A percentile compares a stretch with the other conserved stretches of the same genome.
These are phyloP conservation scores for Carposina sasakii DNA, from an alignment of 1,140 invertebrate genomes.

Conservation along the genomic window DNA sequence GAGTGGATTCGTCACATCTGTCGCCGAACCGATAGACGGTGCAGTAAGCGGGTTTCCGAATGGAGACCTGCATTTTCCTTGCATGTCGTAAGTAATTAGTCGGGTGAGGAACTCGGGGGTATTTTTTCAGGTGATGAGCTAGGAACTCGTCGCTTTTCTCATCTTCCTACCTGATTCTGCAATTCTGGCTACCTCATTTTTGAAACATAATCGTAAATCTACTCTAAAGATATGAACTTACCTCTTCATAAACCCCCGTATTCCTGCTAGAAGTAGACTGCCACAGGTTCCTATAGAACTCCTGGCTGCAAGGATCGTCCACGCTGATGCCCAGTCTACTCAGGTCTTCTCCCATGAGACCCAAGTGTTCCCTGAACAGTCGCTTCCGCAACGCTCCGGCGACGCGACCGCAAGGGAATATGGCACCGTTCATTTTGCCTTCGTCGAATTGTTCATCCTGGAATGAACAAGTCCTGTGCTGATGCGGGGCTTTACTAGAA, in stretches of 20 bases:
- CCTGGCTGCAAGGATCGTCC: constrained; percentile 81
- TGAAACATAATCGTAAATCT: too few relatives aligned
- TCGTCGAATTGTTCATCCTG: constrained; percentile 88
- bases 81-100: too few relatives aligned
- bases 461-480: background rate
- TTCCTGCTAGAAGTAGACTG: constrained; percentile 83
- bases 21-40: background rate
- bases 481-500: too few relatives aligned
- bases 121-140: too few relatives aligned
- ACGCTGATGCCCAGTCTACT: constrained; percentile 72
- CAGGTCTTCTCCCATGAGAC: constrained; percentile 72
- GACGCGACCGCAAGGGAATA: constrained; percentile 87
- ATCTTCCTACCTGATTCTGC: too few relatives aligned
- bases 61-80: too few relatives aligned
- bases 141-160: too few relatives aligned
- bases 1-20: too few relatives aligned
- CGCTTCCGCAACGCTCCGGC: constrained; percentile 87
- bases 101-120: too few relatives aligned
- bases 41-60: background rate
- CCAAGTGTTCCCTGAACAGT: constrained; percentile 94
- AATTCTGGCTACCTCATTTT: too few relatives aligned
- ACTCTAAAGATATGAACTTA: constrained; percentile 17
- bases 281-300: constrained; percentile 90
- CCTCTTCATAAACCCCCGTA: constrained; percentile 89
- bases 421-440: constrained; percentile 84